Percentiles rank a stretch among this genome's conserved stretches.
Evolutionary conservation across 2,797 vertebrate species (phyloP).

Genomic region (Allobates femoralis): DNA sequence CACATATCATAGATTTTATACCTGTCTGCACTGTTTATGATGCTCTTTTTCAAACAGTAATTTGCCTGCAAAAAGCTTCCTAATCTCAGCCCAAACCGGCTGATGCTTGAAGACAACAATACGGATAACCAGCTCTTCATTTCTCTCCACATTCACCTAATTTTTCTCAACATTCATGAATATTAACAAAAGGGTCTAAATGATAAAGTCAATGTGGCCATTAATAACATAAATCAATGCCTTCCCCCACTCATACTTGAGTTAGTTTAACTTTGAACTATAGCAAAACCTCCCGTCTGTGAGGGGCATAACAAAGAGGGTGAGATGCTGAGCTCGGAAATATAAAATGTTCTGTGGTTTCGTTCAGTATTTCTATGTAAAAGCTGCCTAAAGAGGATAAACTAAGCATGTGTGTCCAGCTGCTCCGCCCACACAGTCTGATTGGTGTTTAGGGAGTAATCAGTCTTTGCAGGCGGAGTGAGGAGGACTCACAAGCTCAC

Average conservation of each 20-base stretch:
- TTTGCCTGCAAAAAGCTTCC: background rate
- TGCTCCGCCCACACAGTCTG: background rate
- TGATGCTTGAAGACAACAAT: background rate
- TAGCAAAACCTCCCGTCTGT: background rate
- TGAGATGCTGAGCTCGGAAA: background rate
- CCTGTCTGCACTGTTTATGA: conserved; percentile 59
- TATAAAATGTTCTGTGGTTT: background rate
- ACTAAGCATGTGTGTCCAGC: background rate
- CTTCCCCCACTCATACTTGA: background rate
- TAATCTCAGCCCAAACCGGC: background rate
- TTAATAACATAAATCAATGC: background rate
- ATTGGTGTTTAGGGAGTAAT: background rate
- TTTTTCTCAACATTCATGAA: background rate
- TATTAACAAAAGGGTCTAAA: background rate
- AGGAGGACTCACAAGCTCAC: background rate
- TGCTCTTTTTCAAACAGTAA: conserved; percentile 52
- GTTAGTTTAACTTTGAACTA: background rate
- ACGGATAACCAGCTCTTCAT: background rate
- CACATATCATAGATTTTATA: conserved; percentile 74
- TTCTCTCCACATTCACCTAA: background rate
- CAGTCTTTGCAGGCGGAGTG: background rate
- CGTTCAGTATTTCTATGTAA: background rate
- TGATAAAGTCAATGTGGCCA: background rate
- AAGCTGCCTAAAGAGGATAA: background rate
- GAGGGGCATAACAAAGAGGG: background rate